Percentiles rank a stretch among this genome's conserved stretches.
These are phyloP conservation scores for Eristalis pertinax DNA, from an alignment of 2,888 invertebrate species.

Conservation along the genomic window DNA sequence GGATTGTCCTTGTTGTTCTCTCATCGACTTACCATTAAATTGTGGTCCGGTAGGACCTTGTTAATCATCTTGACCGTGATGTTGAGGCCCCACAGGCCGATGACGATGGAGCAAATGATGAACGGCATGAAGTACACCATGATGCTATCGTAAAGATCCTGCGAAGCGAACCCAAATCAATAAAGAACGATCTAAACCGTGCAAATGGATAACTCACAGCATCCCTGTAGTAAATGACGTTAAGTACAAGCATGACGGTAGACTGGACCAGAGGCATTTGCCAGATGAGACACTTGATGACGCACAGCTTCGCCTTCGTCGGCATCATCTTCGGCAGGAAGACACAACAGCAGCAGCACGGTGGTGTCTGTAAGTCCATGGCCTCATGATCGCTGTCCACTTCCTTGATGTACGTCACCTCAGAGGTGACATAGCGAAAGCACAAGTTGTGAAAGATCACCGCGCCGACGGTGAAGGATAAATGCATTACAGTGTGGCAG, in stretches of 20 bases:
- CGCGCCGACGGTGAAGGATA: slow-evolving; percentile 78
- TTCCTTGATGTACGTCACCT: slow-evolving; percentile 80
- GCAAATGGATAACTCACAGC: slow-evolving; percentile 68
- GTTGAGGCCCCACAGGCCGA: slow-evolving; percentile 80
- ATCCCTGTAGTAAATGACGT: slow-evolving; percentile 77
- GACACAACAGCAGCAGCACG: slow-evolving; percentile 77
- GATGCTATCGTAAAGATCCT: slow-evolving; percentile 75
- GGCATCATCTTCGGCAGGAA: slow-evolving; percentile 77
- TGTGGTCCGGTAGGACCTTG: slow-evolving; percentile 77
- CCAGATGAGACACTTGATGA: slow-evolving; percentile 78
- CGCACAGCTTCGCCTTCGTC: slow-evolving; percentile 76
- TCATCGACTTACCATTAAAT: slow-evolving; percentile 74
- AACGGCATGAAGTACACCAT: slow-evolving; percentile 80
- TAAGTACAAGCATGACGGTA: slow-evolving; percentile 78
- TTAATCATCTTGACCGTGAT: slow-evolving; percentile 78
- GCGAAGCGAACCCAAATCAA: neutral
- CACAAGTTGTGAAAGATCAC: slow-evolving; percentile 78
- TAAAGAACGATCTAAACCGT: neutral
- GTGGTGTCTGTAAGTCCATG: slow-evolving; percentile 78
- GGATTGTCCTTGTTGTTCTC: neutral
- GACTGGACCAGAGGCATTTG: slow-evolving; percentile 80
- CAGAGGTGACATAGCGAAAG: slow-evolving; percentile 80
- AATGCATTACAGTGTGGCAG: slow-evolving; percentile 80
- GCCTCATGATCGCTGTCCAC: slow-evolving; percentile 79
- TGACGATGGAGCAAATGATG: slow-evolving; percentile 78